A percentile compares a stretch with the other conserved stretches of the same genome.
Conservation (phyloP, 2,888 invertebrate genomes). For the Ochropleura leucogaster region DNA sequence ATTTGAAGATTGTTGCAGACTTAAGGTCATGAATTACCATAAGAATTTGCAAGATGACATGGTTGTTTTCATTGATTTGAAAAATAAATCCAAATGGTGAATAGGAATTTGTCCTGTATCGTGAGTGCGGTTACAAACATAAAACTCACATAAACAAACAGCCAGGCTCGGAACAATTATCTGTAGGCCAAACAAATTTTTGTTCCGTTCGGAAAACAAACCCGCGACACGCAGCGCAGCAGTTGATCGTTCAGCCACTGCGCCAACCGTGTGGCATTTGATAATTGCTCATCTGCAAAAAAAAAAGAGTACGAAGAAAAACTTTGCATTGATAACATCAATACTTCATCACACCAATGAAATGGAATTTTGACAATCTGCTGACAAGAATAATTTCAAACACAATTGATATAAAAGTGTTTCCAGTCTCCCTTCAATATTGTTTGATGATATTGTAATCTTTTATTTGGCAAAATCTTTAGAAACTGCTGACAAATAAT, state of each 20-base stretch:
- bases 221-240: no score
- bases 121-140: no score
- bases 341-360: neutral
- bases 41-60: conserved; percentile 12
- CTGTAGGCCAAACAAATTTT: no score
- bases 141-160: no score
- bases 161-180: no score
- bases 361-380: conserved; percentile 14
- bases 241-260: no score
- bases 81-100: neutral
- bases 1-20: conserved; percentile 2
- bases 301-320: no score
- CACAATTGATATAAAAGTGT: conserved; percentile 10
- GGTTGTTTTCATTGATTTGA: neutral
- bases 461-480: conserved; percentile 24
- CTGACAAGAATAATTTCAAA: conserved; percentile 9
- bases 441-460: conserved; percentile 23
- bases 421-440: conserved; percentile 2
- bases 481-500: conserved; percentile 27
- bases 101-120: no score
- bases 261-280: no score
- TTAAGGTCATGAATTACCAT: conserved; percentile 14
- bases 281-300: no score
- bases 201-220: no score
- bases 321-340: no score